A percentile compares a stretch with the other conserved stretches of the same genome.
Conservation (phyloP, 2,888 invertebrate species). For the Sarcophaga subvicina region DNA sequence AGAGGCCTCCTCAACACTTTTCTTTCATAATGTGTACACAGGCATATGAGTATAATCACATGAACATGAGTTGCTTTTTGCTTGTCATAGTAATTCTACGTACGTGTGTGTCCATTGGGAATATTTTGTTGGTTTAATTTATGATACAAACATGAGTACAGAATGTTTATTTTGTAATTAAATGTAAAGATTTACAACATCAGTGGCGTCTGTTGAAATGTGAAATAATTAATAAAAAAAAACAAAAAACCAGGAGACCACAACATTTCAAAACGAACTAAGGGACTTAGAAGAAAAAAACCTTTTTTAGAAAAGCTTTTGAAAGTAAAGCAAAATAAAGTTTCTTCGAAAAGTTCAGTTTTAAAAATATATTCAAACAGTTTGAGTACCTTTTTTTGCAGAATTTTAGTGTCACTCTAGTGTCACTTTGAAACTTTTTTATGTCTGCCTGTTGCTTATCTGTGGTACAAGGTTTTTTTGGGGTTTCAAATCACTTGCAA, state of each 20-base stretch:
- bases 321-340: no score
- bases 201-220: slow-evolving; percentile 34
- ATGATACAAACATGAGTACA: slow-evolving; percentile 32
- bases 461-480: slow-evolving; percentile 26
- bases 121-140: slow-evolving; percentile 37
- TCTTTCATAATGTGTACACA: neutral
- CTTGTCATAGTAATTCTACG: neutral
- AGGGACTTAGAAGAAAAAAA: neutral
- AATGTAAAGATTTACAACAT: slow-evolving; percentile 38
- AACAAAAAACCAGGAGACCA: neutral
- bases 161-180: slow-evolving; percentile 47
- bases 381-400: no score
- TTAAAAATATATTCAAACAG: no score
- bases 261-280: neutral
- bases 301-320: no score
- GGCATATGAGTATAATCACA: neutral
- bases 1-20: no score
- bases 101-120: neutral
- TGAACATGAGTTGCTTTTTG: neutral
- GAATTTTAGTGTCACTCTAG: slow-evolving; percentile 24
- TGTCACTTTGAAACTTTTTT: slow-evolving; percentile 57
- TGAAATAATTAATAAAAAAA: slow-evolving; percentile 33
- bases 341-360: no score
- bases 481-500: slow-evolving; percentile 4
- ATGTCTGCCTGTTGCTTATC: slow-evolving; percentile 39